Evolutionary conservation across 2,113 vertebrate genomes (phyloP).

Genomic region (Scortum barcoo): DNA sequence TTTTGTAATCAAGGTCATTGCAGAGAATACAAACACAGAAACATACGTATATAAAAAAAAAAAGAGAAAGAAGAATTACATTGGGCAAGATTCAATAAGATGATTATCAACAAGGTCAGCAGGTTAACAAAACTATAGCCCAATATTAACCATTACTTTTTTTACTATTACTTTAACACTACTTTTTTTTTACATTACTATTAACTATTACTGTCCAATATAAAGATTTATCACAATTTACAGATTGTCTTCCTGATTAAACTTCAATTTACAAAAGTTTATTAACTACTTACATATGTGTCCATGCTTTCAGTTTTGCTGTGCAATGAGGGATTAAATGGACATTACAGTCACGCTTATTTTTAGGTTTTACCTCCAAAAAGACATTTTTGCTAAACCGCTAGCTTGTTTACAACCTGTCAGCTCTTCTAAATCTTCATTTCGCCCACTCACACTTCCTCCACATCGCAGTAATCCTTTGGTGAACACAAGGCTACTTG

Average conservation of each 20-base stretch:
- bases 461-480: background rate
- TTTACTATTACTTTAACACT: no score
- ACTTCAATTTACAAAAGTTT: background rate
- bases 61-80: background rate
- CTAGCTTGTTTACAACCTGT: background rate
- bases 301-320: no score
- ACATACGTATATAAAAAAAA: background rate
- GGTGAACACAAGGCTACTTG: background rate
- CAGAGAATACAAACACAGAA: background rate
- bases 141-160: no score
- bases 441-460: background rate
- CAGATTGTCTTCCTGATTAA: background rate
- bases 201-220: background rate
- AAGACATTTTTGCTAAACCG: background rate
- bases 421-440: background rate
- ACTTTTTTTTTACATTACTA: no score
- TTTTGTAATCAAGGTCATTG: background rate
- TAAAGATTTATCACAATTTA: background rate
- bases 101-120: background rate
- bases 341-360: background rate
- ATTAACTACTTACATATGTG: background rate
- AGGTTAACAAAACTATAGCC: background rate
- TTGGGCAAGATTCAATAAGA: no score
- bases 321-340: no score
- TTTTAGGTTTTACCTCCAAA: background rate